phyloP scores from a whole-genome alignment of 2,888 invertebrate genomes.

The Scaptomyza tumidula region DNA sequence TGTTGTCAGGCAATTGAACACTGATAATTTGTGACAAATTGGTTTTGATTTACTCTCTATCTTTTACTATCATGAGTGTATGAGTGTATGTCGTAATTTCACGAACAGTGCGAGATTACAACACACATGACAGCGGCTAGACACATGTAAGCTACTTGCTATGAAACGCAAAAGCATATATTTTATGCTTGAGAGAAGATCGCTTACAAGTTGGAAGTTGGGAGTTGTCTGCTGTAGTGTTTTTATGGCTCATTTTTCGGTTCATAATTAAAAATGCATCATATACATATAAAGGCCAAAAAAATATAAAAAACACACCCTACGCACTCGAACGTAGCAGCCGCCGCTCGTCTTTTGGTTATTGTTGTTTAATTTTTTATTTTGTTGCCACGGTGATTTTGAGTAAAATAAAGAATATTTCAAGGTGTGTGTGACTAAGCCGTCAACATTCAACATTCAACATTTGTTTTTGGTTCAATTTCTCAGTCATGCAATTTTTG shows the following conservation, averaged over 20 bases:
- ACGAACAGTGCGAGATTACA: conserved; percentile 52
- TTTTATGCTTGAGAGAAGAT: conserved; percentile 74
- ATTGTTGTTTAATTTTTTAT: conserved; percentile 37
- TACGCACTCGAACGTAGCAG: conserved; percentile 59
- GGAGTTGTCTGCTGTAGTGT: conserved; percentile 38
- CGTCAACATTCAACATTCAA: conserved; percentile 61
- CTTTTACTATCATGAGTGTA: conserved; percentile 15
- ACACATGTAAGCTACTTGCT: conserved; percentile 36
- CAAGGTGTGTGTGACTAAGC: conserved; percentile 81
- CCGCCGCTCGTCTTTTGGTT: conserved; percentile 26
- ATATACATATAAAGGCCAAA: no score
- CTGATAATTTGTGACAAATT: conserved; percentile 79
- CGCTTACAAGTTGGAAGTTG: conserved; percentile 44
- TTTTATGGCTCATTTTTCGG: conserved; percentile 57
- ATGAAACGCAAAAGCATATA: conserved; percentile 41
- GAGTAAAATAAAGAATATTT: conserved; percentile 49
- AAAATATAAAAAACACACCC: conserved; percentile 63
- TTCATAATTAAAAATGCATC: conserved; percentile 76
- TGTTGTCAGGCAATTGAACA: conserved; percentile 62
- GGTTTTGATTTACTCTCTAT: conserved; percentile 66
- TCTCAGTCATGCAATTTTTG: conserved; percentile 59
- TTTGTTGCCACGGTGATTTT: conserved; percentile 71
- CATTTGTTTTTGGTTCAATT: conserved; percentile 54
- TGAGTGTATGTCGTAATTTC: conserved; percentile 63
- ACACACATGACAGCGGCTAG: conserved; percentile 21